Evolutionary conservation across 2,888 invertebrate genomes (phyloP).

Genomic region (Chloromyia formosa): DNA sequence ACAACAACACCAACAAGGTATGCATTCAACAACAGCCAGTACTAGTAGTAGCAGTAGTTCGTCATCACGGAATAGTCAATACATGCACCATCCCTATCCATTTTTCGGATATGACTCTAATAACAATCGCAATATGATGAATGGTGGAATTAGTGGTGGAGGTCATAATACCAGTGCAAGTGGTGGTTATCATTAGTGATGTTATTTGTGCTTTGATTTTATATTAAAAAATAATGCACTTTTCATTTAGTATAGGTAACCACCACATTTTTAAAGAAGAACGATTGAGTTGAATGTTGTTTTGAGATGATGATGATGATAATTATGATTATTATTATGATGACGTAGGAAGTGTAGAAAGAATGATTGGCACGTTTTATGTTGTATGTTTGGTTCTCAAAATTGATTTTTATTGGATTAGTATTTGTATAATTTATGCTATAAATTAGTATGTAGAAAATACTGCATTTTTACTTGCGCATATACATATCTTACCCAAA

Average conservation of each 20-base stretch:
- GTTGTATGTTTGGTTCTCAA: neutral
- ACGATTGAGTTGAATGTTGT: no score
- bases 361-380: slow-evolving; percentile 10
- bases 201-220: neutral
- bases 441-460: no score
- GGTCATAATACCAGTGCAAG: neutral
- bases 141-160: neutral
- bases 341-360: slow-evolving; percentile 11
- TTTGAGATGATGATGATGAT: neutral
- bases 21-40: slow-evolving; percentile 30
- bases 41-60: neutral
- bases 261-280: no score
- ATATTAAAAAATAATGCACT: neutral
- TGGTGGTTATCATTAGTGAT: slow-evolving; percentile 27
- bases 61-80: slow-evolving; percentile 32
- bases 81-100: slow-evolving; percentile 34
- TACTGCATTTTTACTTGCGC: no score
- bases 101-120: slow-evolving; percentile 34
- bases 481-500: no score
- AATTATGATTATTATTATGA: neutral
- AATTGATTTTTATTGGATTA: no score
- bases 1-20: slow-evolving; percentile 32
- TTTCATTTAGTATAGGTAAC: neutral
- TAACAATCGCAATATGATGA: slow-evolving; percentile 21
- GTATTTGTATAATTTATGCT: no score